These are phyloP conservation scores for Chlorospingus flavigularis DNA, from an alignment of 2,797 vertebrate species.

Conservation along the genomic window DNA sequence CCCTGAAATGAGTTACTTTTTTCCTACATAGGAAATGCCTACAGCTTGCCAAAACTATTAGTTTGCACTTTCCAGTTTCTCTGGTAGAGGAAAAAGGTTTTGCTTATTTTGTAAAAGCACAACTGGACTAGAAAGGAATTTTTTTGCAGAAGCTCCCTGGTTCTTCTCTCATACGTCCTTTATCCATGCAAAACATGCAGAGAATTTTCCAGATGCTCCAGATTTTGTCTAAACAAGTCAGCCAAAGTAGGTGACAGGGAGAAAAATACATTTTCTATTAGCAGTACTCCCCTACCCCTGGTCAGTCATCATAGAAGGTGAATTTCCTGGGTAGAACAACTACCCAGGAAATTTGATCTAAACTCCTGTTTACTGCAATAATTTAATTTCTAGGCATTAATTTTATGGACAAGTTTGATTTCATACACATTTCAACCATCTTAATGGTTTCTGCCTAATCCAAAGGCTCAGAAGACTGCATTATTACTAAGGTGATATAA, in stretches of 20 bases:
- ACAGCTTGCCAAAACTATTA: neutral
- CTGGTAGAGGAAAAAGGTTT: neutral
- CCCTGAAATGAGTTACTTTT: neutral
- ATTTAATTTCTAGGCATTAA: neutral
- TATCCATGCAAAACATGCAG: neutral
- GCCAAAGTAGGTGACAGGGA: neutral
- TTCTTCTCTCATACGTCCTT: neutral
- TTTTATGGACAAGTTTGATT: neutral
- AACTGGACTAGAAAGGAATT: neutral
- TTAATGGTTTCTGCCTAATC: neutral
- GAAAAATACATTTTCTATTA: neutral
- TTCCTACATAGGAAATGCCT: neutral
- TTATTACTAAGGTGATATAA: neutral
- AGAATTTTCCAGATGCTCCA: neutral
- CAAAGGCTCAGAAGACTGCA: neutral
- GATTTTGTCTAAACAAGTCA: neutral
- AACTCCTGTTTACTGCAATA: neutral
- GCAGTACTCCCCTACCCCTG: rapidly evolving
- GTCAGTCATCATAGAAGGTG: neutral
- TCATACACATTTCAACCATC: neutral
- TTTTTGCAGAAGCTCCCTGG: neutral
- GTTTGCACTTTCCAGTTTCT: neutral
- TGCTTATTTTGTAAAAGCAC: neutral
- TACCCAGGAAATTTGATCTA: neutral
- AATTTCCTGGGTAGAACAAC: neutral